Conservation (phyloP, 2,888 invertebrate species). For the Pantelozetes paolii region DNA sequence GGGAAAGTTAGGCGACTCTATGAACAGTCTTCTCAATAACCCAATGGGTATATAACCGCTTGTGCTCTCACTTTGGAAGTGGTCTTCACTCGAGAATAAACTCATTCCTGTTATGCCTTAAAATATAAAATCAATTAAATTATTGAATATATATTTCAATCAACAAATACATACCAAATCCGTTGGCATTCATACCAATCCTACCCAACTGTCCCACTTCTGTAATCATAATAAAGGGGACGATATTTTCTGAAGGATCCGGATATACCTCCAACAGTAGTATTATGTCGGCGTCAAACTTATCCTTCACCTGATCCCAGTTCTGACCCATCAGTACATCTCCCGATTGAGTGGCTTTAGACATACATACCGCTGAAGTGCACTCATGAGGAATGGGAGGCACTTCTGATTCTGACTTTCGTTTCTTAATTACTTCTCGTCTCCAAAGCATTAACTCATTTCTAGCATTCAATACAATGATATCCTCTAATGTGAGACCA, state of each 20-base stretch:
- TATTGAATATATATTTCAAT: neutral
- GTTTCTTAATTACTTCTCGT: too few relatives aligned
- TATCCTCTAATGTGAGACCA: neutral
- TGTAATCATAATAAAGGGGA: neutral
- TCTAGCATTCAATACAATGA: neutral
- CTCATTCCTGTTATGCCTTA: neutral
- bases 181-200: conserved; percentile 4
- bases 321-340: neutral
- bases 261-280: neutral
- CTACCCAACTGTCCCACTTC: neutral
- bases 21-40: neutral
- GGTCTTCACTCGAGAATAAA: neutral
- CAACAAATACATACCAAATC: neutral
- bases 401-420: too few relatives aligned
- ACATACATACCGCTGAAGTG: neutral
- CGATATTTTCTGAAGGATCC: neutral
- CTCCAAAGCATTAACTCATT: neutral
- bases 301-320: neutral
- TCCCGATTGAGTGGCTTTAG: neutral
- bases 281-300: neutral
- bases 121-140: neutral
- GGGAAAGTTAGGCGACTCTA: neutral
- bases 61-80: neutral
- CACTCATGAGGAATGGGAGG: neutral
- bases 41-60: neutral